Evolutionary conservation across 2,113 vertebrate genomes (phyloP), one percentile per base, ranked within the genome.

Genomic region (Jaculus jaculus): DNA sequence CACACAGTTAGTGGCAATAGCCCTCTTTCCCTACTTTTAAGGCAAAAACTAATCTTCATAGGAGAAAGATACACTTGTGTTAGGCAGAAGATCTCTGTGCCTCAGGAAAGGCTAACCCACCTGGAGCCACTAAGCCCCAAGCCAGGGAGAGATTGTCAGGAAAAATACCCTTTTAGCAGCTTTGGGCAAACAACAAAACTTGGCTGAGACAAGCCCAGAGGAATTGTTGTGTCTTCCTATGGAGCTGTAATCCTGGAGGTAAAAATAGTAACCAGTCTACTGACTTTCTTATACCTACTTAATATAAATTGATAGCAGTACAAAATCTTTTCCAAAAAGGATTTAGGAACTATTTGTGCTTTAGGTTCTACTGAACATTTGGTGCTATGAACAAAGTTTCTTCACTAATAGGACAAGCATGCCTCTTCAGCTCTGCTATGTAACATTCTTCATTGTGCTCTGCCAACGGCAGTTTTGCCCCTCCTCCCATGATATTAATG

Each of bases 141-240:
- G 61, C 28, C 91, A 63, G 5, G 73, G 30, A 20, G 42, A 92
- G 13, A 20, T 17, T 42, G 42, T n/a, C 39, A 28, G 15, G 10
- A 15, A 32, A 75, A 60, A 42, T 82, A 8, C 66, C 42, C 1
- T 18, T 92, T 96, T 68, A 84, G 23, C 9, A 47, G 37, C 16
- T 89, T 78, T 84, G 24, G 10, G 34, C 74, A 7, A 42, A 91
- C 95, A 92, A 3, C 8, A 89, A 79, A 92, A 91, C 30, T 81
- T 78, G 9, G 7, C 32, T 69, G 24, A 89, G 84, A 89, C 28
- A 77, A 87, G 47, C 32, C 15, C 63, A 84, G 54, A 72, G 28
- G 28, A 72, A 81, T 92, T 95, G 23, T 89, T 11, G 42, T 71
- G 12, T 68, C 34, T 90, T 91, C 24, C 32, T 87, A 3, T 54